These are phyloP conservation scores for Psilanteris sp. DNA, from an alignment of 1,140 invertebrate genomes.

Conservation along the genomic window DNA sequence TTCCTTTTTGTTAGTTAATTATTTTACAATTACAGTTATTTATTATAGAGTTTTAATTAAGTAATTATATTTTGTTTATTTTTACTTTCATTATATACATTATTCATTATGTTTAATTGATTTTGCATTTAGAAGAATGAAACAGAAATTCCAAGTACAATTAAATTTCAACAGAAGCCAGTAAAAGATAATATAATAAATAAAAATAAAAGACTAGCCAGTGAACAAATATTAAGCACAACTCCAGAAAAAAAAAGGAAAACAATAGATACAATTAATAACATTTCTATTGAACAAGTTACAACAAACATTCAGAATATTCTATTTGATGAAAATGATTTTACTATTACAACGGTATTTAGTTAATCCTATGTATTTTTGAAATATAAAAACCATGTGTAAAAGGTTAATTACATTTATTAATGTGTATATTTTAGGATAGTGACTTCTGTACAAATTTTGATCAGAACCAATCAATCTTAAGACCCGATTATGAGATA, in stretches of 20 bases:
- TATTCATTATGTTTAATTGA: too few relatives aligned
- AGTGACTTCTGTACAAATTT: slow-evolving; percentile 1
- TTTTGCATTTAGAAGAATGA: not conserved
- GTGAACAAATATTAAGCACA: not conserved
- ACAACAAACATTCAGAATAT: slow-evolving; percentile 19
- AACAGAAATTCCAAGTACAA: slow-evolving; percentile 7
- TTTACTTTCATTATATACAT: slow-evolving; percentile 2
- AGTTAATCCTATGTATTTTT: too few relatives aligned
- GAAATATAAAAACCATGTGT: too few relatives aligned
- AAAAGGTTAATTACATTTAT: not conserved
- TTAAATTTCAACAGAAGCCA: not conserved
- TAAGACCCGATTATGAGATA: not conserved
- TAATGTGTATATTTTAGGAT: slow-evolving; percentile 7
- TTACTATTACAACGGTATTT: slow-evolving; percentile 1
- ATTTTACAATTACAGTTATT: too few relatives aligned
- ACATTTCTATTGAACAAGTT: too few relatives aligned
- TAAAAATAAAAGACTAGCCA: slow-evolving; percentile 14
- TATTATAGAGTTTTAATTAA: too few relatives aligned
- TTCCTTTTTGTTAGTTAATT: too few relatives aligned
- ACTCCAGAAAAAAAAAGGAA: slow-evolving; percentile 18
- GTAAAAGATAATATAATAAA: not conserved
- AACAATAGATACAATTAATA: not conserved
- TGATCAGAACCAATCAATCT: slow-evolving; percentile 2
- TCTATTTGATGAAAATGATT: too few relatives aligned
- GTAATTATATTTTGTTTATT: not conserved